Base-by-base conservation (phyloP, 1,140 invertebrate genomes). In the Steinernema khuongi region DNA sequence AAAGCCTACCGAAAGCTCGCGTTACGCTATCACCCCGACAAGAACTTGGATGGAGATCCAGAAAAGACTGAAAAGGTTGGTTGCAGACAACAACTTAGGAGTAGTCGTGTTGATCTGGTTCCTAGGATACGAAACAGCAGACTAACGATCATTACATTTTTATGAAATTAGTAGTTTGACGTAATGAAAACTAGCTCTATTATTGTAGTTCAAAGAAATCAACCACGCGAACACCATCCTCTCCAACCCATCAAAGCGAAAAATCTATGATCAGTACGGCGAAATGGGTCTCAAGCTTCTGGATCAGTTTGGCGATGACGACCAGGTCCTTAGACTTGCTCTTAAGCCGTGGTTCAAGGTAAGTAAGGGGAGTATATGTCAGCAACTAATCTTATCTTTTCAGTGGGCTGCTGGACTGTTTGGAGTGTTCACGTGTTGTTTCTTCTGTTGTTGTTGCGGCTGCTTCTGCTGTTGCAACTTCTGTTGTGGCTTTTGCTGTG, bases 1-100 rank as follows among this genome's bases (percentile, higher is more conserved):
- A 97, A 96, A 86, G 90, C 94, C 0, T 99, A 98, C 85, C 93
- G 94, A 85, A 97, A 96, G 87, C 86, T 98, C 72, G 96, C 96
- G 0, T 87, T 99, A 33, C 91, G 93, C 84, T 90, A 97, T 80
- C 96, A 99, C 89, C 96, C 96, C 0, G 96, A 99, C 85, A 99
- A 99, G 87, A 99, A 99, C 33, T 67, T 76, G 1, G 81, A 83
- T 68, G 78, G 80, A 1, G 80, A 84, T 76, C 80, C 80, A 19
- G 81, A 80, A 67, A 80, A 77, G 67, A 79, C 77, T 17, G 81
- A 76, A 43, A 83, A 73, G 71, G 80, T 82, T 31, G 19, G 26
- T 44, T 31, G 32, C 31, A n/a, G n/a, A n/a, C n/a, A n/a, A n/a
- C 68, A 17, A 30, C 2, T 60, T 29, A n/a, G n/a, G n/a, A n/a